Base-by-base conservation (phyloP, 2,113 vertebrate genomes). In the Pionites leucogaster region DNA sequence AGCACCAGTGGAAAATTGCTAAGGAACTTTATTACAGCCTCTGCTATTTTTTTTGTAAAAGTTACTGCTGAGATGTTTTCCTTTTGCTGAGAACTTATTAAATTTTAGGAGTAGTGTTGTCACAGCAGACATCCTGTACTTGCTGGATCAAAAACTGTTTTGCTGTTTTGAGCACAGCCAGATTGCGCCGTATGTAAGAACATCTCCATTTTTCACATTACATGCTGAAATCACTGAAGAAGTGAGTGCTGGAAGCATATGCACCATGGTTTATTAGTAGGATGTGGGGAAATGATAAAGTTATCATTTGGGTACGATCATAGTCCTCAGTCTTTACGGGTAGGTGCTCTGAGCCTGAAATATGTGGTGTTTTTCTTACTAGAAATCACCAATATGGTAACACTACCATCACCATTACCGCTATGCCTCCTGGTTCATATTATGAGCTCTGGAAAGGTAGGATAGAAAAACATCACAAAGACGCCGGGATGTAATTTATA, bases 51-150 rank as follows among this genome's bases (percentile, higher is more conserved):
- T 46, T 77, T 55, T 5, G 3, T 49, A 10, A 13, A 78, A 94
- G 62, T 88, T 84, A 52, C 77, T 53, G 44, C 60, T 72, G 60
- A 74, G 35, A 63, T 50, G 25, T 92, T 88, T 96, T 82, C 27
- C 71, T 77, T 76, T 39, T 55, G 42, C 67, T 84, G 77, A 91
- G 74, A 82, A 69, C 53, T 80, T 62, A 64, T 6, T 62, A 69
- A 65, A 53, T 81, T 86, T 92, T 79, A 88, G 57, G 69, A 93
- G 75, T 78, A 49, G 62, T 72, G 76, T 52, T 74, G 81, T 82
- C 70, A 53, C 37, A 76, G 18, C 91, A 94, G 90, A 86, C 80
- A 93, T 96, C 80, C 91, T 96, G 70, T 62, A n/a, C 63, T 93
- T 86, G 79, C 84, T 92, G 92, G 83, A 91, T 80, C 6, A 17